A percentile compares a stretch with the other conserved stretches of the same genome.
phyloP scores from a whole-genome alignment of 2,113 vertebrate species.

The Phrynocephalus versicolor region DNA sequence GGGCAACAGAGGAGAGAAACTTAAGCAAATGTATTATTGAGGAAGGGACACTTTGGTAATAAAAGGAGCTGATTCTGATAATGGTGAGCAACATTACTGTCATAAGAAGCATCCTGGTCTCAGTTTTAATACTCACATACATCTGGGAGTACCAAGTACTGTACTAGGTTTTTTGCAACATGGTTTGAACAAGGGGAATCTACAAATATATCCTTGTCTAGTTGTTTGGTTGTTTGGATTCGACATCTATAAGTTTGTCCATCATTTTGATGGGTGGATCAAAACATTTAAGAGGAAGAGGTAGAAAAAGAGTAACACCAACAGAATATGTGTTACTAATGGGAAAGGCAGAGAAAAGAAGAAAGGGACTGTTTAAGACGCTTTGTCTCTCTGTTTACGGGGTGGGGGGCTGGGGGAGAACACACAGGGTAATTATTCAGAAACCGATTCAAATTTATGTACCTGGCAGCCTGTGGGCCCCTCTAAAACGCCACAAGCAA shows the following conservation, averaged over 20 bases:
- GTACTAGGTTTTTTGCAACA: too few species aligned
- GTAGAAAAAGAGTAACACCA: not conserved
- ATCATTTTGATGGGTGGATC: too few species aligned
- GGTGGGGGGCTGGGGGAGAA: too few species aligned
- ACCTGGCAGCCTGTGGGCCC: not conserved
- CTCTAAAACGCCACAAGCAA: not conserved
- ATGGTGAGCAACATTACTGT: not conserved
- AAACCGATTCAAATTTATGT: too few species aligned
- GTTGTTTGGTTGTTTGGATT: too few species aligned
- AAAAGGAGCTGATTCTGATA: not conserved
- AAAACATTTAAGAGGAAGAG: too few species aligned
- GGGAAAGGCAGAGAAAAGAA: too few species aligned
- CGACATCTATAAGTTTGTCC: too few species aligned
- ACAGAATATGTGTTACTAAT: conserved; percentile 47
- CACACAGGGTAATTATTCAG: conserved; percentile 63
- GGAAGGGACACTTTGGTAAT: accelerated
- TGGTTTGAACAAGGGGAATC: too few species aligned
- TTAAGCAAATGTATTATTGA: conserved; percentile 29
- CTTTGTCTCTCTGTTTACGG: conserved; percentile 55
- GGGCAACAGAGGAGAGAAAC: not conserved
- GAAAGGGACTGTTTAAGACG: conserved; percentile 55
- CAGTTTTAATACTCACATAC: not conserved
- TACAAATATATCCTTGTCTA: too few species aligned
- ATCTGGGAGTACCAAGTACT: not conserved
- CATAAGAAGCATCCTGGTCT: not conserved